These are phyloP conservation scores for Sycophaga agraensis DNA, from an alignment of 1,140 invertebrate genomes.

Conservation along the genomic window DNA sequence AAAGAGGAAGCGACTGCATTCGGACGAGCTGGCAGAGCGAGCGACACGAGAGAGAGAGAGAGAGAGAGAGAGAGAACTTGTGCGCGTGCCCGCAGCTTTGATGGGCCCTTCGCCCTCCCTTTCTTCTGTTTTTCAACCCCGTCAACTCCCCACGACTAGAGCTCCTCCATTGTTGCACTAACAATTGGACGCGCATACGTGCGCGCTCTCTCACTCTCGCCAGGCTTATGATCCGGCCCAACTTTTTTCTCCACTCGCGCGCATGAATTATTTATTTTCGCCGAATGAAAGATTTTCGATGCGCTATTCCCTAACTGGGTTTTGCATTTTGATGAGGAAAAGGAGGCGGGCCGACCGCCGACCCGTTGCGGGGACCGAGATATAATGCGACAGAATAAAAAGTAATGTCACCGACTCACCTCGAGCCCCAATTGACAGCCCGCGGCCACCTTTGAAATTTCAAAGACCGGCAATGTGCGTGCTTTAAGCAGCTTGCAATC, in stretches of 20 bases:
- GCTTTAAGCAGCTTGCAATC: too few species aligned
- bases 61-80: conserved; percentile 4
- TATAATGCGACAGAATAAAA: neutral
- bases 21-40: too few species aligned
- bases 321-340: conserved; percentile 17
- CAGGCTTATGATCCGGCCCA: neutral
- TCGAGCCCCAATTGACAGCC: too few species aligned
- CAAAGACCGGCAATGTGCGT: too few species aligned
- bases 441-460: too few species aligned
- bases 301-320: neutral
- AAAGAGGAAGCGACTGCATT: too few species aligned
- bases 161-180: conserved; percentile 10
- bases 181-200: neutral
- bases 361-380: neutral
- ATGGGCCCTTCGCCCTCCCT: neutral
- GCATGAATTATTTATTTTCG: conserved; percentile 24
- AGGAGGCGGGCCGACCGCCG: neutral
- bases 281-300: conserved; percentile 13
- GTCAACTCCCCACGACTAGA: too few species aligned
- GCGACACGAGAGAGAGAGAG: too few species aligned
- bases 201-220: neutral
- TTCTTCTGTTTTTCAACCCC: conserved; percentile 6
- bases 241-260: neutral
- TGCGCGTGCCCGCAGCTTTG: neutral
- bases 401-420: too few species aligned